Base-by-base conservation (phyloP, 2,797 vertebrate genomes). In the Eulemur mongoz region DNA sequence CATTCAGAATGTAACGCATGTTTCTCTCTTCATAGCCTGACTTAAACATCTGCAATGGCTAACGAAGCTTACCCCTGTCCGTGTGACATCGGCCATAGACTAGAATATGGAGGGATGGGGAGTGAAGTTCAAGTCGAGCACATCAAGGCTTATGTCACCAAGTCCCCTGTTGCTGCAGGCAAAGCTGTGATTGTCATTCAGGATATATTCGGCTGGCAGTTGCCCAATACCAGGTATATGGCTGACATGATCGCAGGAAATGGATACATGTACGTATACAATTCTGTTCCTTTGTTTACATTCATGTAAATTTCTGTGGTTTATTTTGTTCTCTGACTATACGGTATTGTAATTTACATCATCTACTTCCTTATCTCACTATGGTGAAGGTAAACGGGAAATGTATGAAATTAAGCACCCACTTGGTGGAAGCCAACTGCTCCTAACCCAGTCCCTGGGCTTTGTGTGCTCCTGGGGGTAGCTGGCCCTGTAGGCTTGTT, bases 171-270 rank as follows among this genome's bases (percentile, higher is more conserved):
- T 35, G 87, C 97, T 3, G 98, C 99, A 1, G 99, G 99, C 95
- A 99, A 99, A 97, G 99, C 99, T 4, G 93, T 99, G 89, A 98
- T 99, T 87, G 98, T 99, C 81, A 98, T 99, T 94, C 99, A 99
- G 45, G 99, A 99, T 73, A 98, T 99, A 86, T 99, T 97, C 70
- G 99, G 99, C 76, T 99, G 99, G 99, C 97, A 97, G 52, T 98
- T 99, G 67, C 98, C 99, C 94, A 99, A 99, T 91, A 99, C 99
- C 5, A 99, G 99, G 99, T 99, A 99, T 78, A 99, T 99, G 95
- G 99, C 99, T 0, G 99, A 99, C 96, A 98, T 99, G 98, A 97
- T 99, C 67, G 98, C 99, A 23, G 94, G 98, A 48, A 99, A 99
- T n/a, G 99, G 99, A 99, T 99, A 99, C 97, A 98, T 98, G 99